A percentile compares a stretch with the other conserved stretches of the same genome.
Evolutionary conservation across 2,888 invertebrate genomes (phyloP).

Genomic region (Scelioninae gen. 2): DNA sequence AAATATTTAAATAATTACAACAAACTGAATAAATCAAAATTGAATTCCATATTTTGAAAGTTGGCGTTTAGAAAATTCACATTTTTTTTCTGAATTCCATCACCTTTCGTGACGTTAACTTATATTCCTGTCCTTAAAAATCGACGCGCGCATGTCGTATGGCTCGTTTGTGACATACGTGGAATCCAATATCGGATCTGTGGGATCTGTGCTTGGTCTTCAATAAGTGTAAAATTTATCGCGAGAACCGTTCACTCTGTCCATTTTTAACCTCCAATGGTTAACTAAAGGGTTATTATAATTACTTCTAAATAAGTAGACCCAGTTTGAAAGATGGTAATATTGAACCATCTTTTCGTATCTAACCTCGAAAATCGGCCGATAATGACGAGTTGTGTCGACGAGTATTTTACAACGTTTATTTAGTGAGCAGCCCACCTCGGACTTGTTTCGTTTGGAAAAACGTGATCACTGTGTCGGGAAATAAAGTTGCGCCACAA

Average conservation of each 20-base stretch:
- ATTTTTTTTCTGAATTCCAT: no score
- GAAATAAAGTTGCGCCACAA: no score
- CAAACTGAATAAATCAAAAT: no score
- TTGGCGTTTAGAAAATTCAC: no score
- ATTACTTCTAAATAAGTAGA: not conserved
- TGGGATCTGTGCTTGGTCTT: not conserved
- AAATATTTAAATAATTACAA: no score
- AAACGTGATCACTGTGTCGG: not conserved
- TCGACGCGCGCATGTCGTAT: no score
- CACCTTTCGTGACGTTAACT: no score
- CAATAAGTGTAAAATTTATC: slow-evolving; percentile 7
- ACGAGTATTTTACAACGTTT: not conserved
- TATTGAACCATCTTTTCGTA: not conserved
- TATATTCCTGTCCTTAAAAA: no score
- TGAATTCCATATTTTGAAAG: no score
- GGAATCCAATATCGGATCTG: slow-evolving; percentile 39
- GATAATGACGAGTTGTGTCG: slow-evolving; percentile 19
- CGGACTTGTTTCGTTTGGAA: no score
- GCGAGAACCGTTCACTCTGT: not conserved
- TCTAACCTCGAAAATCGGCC: slow-evolving; percentile 48
- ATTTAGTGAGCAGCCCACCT: no score
- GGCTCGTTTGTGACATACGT: slow-evolving; percentile 47
- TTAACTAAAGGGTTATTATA: not conserved
- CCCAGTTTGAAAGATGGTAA: not conserved
- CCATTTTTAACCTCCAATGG: slow-evolving; percentile 32